These are phyloP conservation scores for Pachyramphus minor DNA, from an alignment of 2,113 vertebrate species.

Conservation along the genomic window DNA sequence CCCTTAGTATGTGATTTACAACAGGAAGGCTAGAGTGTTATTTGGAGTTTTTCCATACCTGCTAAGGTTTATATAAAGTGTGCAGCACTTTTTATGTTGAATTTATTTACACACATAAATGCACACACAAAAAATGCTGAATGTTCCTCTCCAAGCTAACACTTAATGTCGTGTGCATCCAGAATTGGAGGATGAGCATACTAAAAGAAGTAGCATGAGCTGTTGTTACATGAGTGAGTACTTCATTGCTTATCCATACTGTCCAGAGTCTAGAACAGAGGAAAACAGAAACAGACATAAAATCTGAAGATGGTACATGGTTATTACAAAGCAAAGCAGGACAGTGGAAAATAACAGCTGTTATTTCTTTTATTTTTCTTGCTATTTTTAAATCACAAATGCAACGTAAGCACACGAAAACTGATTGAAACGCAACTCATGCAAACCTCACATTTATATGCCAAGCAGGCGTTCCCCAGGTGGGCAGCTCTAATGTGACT, in stretches of 20 bases:
- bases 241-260: background rate
- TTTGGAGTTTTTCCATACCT: background rate
- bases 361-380: background rate
- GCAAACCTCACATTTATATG: background rate
- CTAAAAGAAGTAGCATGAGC: background rate
- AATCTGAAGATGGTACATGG: background rate
- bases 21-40: background rate
- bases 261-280: background rate
- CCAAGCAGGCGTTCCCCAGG: background rate
- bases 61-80: background rate
- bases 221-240: background rate
- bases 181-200: background rate
- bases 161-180: background rate
- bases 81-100: background rate
- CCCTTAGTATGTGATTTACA: background rate
- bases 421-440: background rate
- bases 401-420: background rate
- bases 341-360: background rate
- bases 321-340: background rate
- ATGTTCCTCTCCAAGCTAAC: background rate
- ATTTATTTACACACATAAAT: background rate
- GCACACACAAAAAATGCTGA: background rate
- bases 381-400: background rate
- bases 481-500: background rate
- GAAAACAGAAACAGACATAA: background rate